A percentile compares a stretch with the other conserved stretches of the same genome.
Conservation (phyloP, 2,113 vertebrate genomes). For the Xenopus laevis region DNA sequence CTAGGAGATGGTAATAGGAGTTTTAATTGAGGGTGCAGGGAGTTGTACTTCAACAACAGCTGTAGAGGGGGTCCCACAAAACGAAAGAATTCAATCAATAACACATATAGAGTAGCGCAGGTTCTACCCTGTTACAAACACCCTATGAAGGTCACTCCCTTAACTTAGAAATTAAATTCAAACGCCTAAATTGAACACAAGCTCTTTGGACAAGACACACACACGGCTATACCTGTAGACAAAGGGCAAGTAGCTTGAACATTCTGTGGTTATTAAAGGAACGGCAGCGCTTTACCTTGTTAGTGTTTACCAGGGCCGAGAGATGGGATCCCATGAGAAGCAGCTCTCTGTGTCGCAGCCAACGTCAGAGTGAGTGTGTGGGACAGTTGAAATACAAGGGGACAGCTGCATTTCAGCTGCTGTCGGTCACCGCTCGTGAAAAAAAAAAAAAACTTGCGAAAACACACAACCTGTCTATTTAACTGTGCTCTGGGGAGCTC, state of each 20-base stretch:
- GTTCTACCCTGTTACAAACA: no score
- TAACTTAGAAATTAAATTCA: no score
- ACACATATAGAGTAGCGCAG: no score
- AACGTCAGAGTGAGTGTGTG: conserved; percentile 3
- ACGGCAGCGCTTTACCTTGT: neutral
- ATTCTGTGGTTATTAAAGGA: no score
- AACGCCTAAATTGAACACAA: neutral
- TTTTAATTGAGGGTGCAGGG: no score
- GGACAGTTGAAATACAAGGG: conserved; percentile 27
- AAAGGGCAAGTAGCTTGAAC: no score
- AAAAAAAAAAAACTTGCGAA: neutral
- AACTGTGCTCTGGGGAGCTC: neutral
- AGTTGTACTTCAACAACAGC: no score
- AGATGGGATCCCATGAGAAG: neutral
- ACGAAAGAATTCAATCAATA: no score
- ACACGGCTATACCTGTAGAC: no score
- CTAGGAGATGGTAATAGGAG: no score
- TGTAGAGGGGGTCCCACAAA: no score
- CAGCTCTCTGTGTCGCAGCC: conserved; percentile 13
- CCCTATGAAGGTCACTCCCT: no score
- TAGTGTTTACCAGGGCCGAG: neutral
- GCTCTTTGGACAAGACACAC: neutral
- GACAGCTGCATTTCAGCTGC: conserved; percentile 59
- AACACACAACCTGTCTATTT: conserved; percentile 33
- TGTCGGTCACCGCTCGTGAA: conserved; percentile 42